phyloP scores from a whole-genome alignment of 2,113 vertebrate genomes.

The Ptilorrhoa leucosticta region DNA sequence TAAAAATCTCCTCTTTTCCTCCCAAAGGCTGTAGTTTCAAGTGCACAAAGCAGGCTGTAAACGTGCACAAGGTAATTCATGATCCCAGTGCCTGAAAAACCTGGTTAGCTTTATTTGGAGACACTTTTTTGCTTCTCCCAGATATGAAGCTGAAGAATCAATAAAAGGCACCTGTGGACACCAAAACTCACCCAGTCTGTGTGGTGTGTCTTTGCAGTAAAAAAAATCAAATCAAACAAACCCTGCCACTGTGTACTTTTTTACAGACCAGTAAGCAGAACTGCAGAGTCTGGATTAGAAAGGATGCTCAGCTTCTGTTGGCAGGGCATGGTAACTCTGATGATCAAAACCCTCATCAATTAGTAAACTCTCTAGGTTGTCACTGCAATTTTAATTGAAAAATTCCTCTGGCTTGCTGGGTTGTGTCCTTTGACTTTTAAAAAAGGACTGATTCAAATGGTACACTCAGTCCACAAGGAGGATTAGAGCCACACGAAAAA shows the following conservation, averaged over 20 bases:
- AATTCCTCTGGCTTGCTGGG: background rate
- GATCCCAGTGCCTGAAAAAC: conserved; percentile 9
- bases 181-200: conserved; percentile 46
- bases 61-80: background rate
- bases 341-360: background rate
- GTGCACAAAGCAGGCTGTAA: background rate
- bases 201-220: conserved; percentile 27
- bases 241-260: conserved; percentile 26
- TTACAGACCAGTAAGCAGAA: background rate
- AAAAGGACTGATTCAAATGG: background rate
- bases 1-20: background rate
- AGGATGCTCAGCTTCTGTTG: background rate
- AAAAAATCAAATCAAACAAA: conserved; percentile 64
- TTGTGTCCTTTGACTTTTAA: background rate
- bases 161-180: conserved; percentile 74
- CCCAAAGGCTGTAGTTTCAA: background rate
- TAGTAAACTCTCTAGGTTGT: background rate
- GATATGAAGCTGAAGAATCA: conserved; percentile 42
- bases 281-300: background rate
- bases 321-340: background rate
- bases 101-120: conserved; percentile 26
- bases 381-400: conserved; percentile 1
- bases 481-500: background rate
- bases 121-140: conserved; percentile 15
- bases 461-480: background rate